Evolutionary conservation across 2,113 vertebrate species (phyloP).

Genomic region (Meriones unguiculatus): DNA sequence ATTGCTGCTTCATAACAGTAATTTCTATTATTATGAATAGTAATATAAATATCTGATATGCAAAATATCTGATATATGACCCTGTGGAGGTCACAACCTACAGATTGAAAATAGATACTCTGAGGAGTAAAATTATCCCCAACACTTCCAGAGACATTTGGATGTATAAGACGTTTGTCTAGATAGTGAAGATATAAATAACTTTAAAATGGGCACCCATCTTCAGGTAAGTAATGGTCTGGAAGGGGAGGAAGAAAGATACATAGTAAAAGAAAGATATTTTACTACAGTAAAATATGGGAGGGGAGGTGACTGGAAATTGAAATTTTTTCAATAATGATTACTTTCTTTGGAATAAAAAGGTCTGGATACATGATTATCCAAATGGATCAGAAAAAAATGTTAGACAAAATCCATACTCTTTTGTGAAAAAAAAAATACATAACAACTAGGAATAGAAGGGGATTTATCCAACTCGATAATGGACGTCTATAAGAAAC

Average conservation of each 20-base stretch:
- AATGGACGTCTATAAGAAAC: slow-evolving; percentile 26
- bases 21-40: background rate
- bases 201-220: background rate
- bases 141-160: slow-evolving; percentile 12
- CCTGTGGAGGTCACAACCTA: background rate
- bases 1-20: background rate
- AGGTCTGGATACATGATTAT: background rate
- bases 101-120: background rate
- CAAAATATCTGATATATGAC: background rate
- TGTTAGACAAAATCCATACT: slow-evolving; percentile 19
- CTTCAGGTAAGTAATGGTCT: slow-evolving; percentile 30
- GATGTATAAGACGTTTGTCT: background rate
- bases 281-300: slow-evolving; percentile 43
- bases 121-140: background rate
- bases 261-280: background rate
- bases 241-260: slow-evolving; percentile 29
- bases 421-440: slow-evolving; percentile 27
- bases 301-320: background rate
- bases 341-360: slow-evolving; percentile 39
- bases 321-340: slow-evolving; percentile 35
- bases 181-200: slow-evolving; percentile 22
- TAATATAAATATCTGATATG: background rate
- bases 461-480: background rate
- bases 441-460: slow-evolving; percentile 19
- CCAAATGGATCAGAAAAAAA: slow-evolving; percentile 42